Percentiles rank a stretch among this genome's conserved stretches.
Evolutionary conservation across 1,140 invertebrate species (phyloP).

Genomic region (Drosophila arizonae): DNA sequence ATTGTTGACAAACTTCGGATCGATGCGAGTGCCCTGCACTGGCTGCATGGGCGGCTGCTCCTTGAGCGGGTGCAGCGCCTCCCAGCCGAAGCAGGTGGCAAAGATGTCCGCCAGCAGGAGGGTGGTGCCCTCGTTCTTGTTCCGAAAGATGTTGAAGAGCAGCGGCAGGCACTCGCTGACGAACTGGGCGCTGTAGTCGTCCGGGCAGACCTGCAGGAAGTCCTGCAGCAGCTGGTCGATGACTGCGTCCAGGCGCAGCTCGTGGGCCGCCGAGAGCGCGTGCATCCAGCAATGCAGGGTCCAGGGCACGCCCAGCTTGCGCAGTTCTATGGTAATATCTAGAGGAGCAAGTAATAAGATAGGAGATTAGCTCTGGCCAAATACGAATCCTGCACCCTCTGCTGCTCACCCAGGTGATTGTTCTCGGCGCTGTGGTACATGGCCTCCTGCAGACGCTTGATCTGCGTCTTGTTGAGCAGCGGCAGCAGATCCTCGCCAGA

Average conservation of each 20-base stretch:
- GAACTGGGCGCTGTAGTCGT: conserved; percentile 94
- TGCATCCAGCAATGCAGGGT: conserved; percentile 96
- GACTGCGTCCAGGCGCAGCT: conserved; percentile 91
- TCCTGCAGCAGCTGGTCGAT: conserved; percentile 95
- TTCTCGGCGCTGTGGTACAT: conserved; percentile 96
- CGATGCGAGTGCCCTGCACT: conserved; percentile 89
- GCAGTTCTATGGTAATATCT: conserved; percentile 93
- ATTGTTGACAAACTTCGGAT: conserved; percentile 96
- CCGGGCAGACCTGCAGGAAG: conserved; percentile 92
- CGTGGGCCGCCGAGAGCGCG: conserved; percentile 92
- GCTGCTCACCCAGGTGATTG: conserved; percentile 89
- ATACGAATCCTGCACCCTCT: not conserved
- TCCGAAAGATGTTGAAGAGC: conserved; percentile 94
- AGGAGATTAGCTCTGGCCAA: not conserved
- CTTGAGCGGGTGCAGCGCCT: conserved; percentile 90
- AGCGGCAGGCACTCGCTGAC: conserved; percentile 94
- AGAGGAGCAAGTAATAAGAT: not conserved
- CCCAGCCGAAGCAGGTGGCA: conserved; percentile 94
- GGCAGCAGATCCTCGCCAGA: conserved; percentile 77
- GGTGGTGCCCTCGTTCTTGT: conserved; percentile 95
- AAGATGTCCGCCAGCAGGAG: conserved; percentile 94
- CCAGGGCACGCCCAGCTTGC: conserved; percentile 93
- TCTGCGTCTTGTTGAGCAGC: conserved; percentile 91
- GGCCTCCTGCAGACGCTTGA: conserved; percentile 93
- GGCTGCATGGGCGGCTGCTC: conserved; percentile 87